These are phyloP conservation scores for Atractosteus spatula DNA, from an alignment of 2,113 vertebrate genomes.

Conservation along the genomic window DNA sequence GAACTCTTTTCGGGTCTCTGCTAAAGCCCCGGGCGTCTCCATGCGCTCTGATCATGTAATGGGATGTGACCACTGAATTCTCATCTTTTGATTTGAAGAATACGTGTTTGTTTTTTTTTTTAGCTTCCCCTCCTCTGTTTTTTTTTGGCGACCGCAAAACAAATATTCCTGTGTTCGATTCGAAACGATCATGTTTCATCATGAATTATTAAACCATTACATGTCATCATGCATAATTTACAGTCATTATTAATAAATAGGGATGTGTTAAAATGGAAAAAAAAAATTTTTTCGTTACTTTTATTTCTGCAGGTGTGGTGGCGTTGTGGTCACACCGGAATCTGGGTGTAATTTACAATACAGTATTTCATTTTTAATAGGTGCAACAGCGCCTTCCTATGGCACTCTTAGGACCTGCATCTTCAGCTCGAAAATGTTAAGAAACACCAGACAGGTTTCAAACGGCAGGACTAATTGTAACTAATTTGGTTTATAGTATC, in stretches of 20 bases:
- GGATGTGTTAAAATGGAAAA: slow-evolving; percentile 17
- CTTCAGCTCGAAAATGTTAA: not conserved
- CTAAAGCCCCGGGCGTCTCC: slow-evolving; percentile 4
- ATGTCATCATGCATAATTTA: slow-evolving; percentile 22
- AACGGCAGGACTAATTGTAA: too few species aligned
- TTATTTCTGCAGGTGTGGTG: too few species aligned
- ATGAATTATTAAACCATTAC: slow-evolving; percentile 7
- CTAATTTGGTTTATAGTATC: too few species aligned
- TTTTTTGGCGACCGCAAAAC: slow-evolving; percentile 3
- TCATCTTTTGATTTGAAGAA: not conserved
- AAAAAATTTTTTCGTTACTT: not conserved
- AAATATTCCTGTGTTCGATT: slow-evolving; percentile 5
- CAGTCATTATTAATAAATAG: slow-evolving; percentile 29
- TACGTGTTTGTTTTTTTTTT: slow-evolving; percentile 8
- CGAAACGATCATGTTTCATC: not conserved
- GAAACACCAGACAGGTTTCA: not conserved
- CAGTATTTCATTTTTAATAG: not conserved
- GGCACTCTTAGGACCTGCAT: not conserved
- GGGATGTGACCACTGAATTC: slow-evolving; percentile 2
- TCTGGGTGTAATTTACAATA: not conserved
- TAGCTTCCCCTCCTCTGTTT: not conserved
- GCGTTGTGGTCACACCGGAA: not conserved
- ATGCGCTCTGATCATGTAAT: slow-evolving; percentile 5
- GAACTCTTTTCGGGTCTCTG: slow-evolving; percentile 9
- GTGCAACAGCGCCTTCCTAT: not conserved